Percentiles rank a stretch among this genome's conserved stretches.
Conservation (phyloP, 2,113 vertebrate species). For the Eclectus roratus region DNA sequence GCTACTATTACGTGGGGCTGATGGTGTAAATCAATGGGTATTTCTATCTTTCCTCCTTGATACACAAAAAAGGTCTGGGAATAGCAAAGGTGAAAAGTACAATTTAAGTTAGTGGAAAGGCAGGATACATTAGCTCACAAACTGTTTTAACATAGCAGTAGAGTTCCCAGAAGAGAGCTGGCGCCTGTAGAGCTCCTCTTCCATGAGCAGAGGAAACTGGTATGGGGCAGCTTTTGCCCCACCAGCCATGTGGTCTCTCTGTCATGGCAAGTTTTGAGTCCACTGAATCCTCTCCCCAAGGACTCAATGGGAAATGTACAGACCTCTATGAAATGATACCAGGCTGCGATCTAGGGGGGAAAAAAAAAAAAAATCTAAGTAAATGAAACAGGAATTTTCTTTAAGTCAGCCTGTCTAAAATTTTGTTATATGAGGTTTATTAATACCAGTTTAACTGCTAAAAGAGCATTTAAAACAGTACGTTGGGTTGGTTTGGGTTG, state of each 20-base stretch:
- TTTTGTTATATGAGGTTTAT: not conserved
- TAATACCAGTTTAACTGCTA: not conserved
- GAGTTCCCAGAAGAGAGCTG: not conserved
- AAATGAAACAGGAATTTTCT: not conserved
- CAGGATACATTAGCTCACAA: not conserved
- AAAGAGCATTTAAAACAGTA: not conserved
- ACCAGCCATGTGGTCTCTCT: not conserved
- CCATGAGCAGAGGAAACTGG: not conserved
- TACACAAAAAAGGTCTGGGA: not conserved
- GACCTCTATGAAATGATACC: not conserved
- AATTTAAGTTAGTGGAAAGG: not conserved
- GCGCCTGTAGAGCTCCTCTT: not conserved
- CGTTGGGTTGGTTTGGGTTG: too few species aligned
- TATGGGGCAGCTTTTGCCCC: not conserved
- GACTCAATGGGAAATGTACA: not conserved
- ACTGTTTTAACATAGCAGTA: not conserved
- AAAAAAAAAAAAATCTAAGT: not conserved
- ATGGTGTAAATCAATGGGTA: not conserved
- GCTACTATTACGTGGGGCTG: not conserved
- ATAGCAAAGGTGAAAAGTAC: not conserved
- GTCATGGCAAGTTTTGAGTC: not conserved
- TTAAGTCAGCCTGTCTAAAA: not conserved
- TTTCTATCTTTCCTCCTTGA: not conserved
- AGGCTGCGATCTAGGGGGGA: not conserved
- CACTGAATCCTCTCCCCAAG: accelerated